Evolutionary conservation across 2,888 invertebrate species (phyloP), one percentile per base, ranked within the genome.

Genomic region (Anaspis maculata): DNA sequence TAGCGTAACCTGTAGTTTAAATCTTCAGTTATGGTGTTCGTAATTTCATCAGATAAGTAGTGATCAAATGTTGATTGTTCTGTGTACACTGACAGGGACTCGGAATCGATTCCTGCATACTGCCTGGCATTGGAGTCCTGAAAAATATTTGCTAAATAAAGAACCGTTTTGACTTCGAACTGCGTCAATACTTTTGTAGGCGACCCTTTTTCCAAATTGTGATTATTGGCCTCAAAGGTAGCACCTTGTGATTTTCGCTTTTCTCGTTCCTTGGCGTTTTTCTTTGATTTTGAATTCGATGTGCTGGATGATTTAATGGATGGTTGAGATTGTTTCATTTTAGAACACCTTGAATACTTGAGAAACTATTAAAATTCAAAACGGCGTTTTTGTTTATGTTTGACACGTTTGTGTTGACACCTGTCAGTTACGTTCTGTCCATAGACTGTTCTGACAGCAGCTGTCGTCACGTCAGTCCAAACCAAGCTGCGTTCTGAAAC

Each of bases 1-100:
- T 61, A 58, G 13, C 64, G 49, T 21, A 65, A 36, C 44, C 60
- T 62, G 39, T 62, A 64, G 41, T 62, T 64, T 15, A 64, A 50
- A 51, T 65, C 65, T 47, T 64, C 63, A 14, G 59, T 53, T 26
- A 65, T 45, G 19, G 49, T 41, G 33, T 52, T 50, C 30, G 52
- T 55, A 21, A 60, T 54, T 26, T 62, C 61, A 28, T 62, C 57
- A 6, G 58, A 47, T 26, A 61, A 38, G n/a, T n/a, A n/a, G 34
- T 54, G 52, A 41, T 61, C 59, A 38, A 50, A 44, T 3, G 47
- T 44, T 3, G 54, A 45, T 47, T 65, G 63, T 49, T 64, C 62
- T n/a, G 55, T 55, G 44, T 59, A 61, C 14, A 45, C 46, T 10
- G 44, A 33, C 14, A 63, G 52, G 9, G 59, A 57, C 26, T 62